Percentiles rank a stretch among this genome's conserved stretches.
Evolutionary conservation across 2,113 vertebrate genomes (phyloP).

Genomic region (Proteles cristata): DNA sequence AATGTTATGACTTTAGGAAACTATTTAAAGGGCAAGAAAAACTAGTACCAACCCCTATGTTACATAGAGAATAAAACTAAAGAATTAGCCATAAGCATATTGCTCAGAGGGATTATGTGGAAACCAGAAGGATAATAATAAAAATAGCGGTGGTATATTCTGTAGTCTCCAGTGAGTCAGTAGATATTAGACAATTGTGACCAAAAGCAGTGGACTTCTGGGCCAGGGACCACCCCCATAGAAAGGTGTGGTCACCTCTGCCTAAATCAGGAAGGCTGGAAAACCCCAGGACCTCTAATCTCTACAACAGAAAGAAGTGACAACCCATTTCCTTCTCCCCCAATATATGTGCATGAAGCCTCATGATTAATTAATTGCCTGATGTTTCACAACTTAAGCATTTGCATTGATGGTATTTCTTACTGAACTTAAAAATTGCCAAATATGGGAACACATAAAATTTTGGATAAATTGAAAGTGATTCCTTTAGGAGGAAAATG

Average conservation of each 20-base stretch:
- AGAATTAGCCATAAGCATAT: neutral
- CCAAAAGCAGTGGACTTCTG: neutral
- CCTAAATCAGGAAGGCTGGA: neutral
- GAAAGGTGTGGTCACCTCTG: neutral
- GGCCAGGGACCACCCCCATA: too few relatives aligned
- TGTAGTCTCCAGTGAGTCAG: neutral
- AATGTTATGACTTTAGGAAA: neutral
- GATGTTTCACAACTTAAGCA: neutral
- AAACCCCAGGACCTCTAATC: neutral
- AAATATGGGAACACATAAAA: neutral
- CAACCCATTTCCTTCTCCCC: neutral
- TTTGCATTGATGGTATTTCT: neutral
- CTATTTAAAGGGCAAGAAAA: neutral
- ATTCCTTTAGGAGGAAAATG: neutral
- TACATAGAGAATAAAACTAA: neutral
- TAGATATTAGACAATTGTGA: neutral
- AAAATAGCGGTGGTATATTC: neutral
- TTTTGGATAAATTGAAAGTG: neutral
- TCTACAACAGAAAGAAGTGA: neutral
- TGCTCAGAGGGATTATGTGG: neutral
- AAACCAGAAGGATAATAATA: neutral
- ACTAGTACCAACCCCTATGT: neutral
- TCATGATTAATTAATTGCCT: neutral
- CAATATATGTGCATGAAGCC: neutral
- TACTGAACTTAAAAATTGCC: neutral